Evolutionary conservation across 92 coral and sea anemone genomes (phyloP), one percentile per base, ranked within the genome.

Genomic region (Galaxea fascicularis): DNA sequence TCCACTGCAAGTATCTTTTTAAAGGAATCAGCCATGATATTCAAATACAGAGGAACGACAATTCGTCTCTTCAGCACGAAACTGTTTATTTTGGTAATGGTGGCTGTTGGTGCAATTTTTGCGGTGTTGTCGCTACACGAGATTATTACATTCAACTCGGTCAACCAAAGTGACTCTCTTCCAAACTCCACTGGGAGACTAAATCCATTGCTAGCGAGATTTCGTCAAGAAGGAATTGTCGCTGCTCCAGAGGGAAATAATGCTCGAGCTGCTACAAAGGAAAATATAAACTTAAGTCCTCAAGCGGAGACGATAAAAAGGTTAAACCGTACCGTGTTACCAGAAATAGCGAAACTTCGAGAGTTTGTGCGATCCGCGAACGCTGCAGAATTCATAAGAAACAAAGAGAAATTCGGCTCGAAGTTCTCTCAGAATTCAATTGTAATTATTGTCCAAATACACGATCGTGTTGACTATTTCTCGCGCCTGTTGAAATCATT

Each of bases 391-490:
- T 45, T 73, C 67, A 85, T 95, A 13, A 63, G 72, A 57, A 97
- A 97, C 81, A 10, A 74, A 9, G 95, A 85, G 7, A 85, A 63
- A 74, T 97, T 95, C 60, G 92, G 97, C 3, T 39, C 31, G n/a
- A 58, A 86, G 20, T 62, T 94, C 46, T 78, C 87, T 1, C 86
- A 83, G 41, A 68, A 78, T 13, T 87, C 97, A 28, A 65, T 97
- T 73, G 91, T 97, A 4, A 93, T 97, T 13, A 92, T 97, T 20
- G 88, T 97, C 39, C 99, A 97, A 79, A 98, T 97, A 11, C 99
- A 97, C 79, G 89, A 88, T 57, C 83, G 99, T 65, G 88, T 93
- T 0, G 93, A 89, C 39, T 97, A 97, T 71, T 93, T 97, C 73
- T 71, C 91, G 47, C 89, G 95, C 67, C 91, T 97, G 17, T 78